Conservation (phyloP, 1,140 invertebrate species). For the Branchinecta lynchi region DNA sequence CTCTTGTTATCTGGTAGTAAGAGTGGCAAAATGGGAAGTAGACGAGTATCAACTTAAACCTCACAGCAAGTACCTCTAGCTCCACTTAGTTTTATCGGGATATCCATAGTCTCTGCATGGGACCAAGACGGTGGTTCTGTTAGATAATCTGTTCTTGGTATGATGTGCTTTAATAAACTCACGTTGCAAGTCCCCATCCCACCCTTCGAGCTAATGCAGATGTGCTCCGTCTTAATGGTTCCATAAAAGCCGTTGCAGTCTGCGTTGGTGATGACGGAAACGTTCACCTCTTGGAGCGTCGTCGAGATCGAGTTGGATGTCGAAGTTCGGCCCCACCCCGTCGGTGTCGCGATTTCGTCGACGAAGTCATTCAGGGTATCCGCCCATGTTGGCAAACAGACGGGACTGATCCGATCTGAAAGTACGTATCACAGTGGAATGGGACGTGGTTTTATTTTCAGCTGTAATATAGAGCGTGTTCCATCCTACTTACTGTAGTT, state of each 20-base stretch:
- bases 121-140: too few species aligned
- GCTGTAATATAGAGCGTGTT: too few species aligned
- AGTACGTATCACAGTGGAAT: too few species aligned
- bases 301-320: constrained; percentile 23
- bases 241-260: constrained; percentile 21
- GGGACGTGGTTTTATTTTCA: too few species aligned
- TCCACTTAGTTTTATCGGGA: too few species aligned
- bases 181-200: not conserved
- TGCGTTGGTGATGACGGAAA: constrained; percentile 25
- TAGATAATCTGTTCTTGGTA: too few species aligned
- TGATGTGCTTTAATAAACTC: not conserved
- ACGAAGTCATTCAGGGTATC: constrained; percentile 21
- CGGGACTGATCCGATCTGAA: not conserved
- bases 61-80: too few species aligned
- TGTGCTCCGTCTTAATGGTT: not conserved
- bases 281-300: constrained; percentile 24
- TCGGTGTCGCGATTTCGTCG: constrained; percentile 24
- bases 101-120: too few species aligned
- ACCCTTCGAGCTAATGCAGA: constrained; percentile 3
- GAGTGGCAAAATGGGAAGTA: too few species aligned
- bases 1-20: too few species aligned
- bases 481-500: too few species aligned
- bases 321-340: constrained; percentile 28
- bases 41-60: too few species aligned
- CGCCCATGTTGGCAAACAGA: not conserved